phyloP scores from a whole-genome alignment of 2,797 vertebrate genomes.

The Smutsia gigantea region DNA sequence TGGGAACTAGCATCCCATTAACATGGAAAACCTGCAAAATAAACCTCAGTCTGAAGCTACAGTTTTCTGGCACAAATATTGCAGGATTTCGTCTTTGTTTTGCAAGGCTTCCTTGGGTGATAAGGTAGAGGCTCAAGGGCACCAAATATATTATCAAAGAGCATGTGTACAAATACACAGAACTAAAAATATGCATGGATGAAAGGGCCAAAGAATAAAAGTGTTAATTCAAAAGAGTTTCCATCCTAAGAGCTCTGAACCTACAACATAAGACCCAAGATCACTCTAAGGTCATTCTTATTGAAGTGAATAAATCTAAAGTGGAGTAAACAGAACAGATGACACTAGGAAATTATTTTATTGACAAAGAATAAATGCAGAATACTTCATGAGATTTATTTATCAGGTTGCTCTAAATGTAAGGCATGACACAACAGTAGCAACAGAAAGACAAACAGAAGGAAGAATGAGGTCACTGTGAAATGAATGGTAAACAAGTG shows the following conservation, averaged over 20 bases:
- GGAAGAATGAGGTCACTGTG: not conserved
- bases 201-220: slow-evolving; percentile 32
- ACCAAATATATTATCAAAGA: slow-evolving; percentile 3
- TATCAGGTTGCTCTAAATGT: not conserved
- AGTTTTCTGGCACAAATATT: slow-evolving; percentile 7
- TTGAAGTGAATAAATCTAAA: not conserved
- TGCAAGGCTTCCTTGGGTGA: not conserved
- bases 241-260: not conserved
- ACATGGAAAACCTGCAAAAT: not conserved
- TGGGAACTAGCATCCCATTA: not conserved
- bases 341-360: not conserved
- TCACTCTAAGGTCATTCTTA: not conserved
- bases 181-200: not conserved
- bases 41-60: not conserved
- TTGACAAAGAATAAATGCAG: not conserved
- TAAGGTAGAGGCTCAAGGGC: not conserved
- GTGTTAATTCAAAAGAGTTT: slow-evolving; percentile 1
- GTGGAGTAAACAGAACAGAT: slow-evolving; percentile 7
- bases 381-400: not conserved
- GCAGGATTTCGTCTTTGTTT: slow-evolving; percentile 24
- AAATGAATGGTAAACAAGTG: not conserved
- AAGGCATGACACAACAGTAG: not conserved
- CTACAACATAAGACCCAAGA: not conserved
- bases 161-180: not conserved
- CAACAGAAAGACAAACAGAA: not conserved